These are phyloP conservation scores for Julus scanicus DNA, from an alignment of 2,888 invertebrate genomes.

Conservation along the genomic window DNA sequence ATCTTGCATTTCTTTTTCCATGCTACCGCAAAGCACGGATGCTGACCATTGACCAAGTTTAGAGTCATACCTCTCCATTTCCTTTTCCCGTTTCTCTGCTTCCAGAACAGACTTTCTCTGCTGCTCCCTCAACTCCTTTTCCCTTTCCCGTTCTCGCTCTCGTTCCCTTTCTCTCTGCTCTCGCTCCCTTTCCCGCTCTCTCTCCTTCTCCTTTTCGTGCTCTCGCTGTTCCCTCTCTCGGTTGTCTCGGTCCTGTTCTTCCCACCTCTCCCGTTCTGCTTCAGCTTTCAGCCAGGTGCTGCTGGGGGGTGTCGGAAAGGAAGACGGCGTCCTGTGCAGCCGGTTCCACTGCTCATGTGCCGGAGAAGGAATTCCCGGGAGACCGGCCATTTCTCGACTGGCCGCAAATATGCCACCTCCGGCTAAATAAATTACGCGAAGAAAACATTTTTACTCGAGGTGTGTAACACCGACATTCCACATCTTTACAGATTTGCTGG, in stretches of 20 bases:
- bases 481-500: too few relatives aligned
- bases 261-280: constrained; percentile 60
- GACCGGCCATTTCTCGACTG: constrained; percentile 53
- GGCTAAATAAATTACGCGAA: constrained; percentile 16
- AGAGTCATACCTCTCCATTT: constrained; percentile 50
- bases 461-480: too few relatives aligned
- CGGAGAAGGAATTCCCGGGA: constrained; percentile 56
- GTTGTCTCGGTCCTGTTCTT: constrained; percentile 63
- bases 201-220: constrained; percentile 55
- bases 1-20: background rate
- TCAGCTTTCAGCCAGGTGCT: constrained; percentile 69
- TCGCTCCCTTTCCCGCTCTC: constrained; percentile 57
- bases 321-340: constrained; percentile 72
- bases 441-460: too few relatives aligned
- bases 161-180: constrained; percentile 62
- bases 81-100: constrained; percentile 56
- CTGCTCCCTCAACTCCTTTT: constrained; percentile 53
- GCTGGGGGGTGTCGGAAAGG: constrained; percentile 71
- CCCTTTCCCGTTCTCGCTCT: constrained; percentile 63
- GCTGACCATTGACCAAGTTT: too few relatives aligned
- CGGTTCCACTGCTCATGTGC: constrained; percentile 61
- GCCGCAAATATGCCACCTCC: constrained; percentile 58
- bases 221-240: constrained; percentile 59
- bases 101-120: constrained; percentile 51
- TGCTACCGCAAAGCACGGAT: too few relatives aligned